Evolutionary conservation across 2,888 invertebrate species (phyloP), one percentile per base, ranked within the genome.

Genomic region (Polymixis flavicincta): DNA sequence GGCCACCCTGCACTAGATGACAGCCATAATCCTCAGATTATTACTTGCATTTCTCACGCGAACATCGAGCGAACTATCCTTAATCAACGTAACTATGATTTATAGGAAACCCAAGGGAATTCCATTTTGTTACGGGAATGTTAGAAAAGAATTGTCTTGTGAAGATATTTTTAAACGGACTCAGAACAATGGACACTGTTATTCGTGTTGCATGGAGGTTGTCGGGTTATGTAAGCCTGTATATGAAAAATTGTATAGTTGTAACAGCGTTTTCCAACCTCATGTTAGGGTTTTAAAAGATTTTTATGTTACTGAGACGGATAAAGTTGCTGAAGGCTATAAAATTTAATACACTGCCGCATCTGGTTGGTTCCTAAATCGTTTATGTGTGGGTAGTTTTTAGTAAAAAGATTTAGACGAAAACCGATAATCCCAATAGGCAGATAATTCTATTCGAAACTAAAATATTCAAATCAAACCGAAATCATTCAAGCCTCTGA

Each of bases 21-120:
- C 87, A 85, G 80, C 59, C 71, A 71, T 78, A 85, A 85, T 87
- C 85, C 68, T n/a, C 37, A 66, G 84, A 87, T 87, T 87, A 86
- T 86, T 85, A 83, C 85, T 78, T 68, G 81, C 82, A 87, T 87
- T 86, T 83, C 84, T 87, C 85, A 80, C 78, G 63, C 67, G 63
- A 75, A 80, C 80, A 68, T 81, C 71, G 71, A 80, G 75, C 77
- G 70, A 81, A 81, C 82, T 74, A 77, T 64, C 71, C 73, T 83
- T 75, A 74, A 76, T 84, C 79, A 84, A 71, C 64, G 61, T 45
- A 64, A 9, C 66, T 64, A 55, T 74, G 72, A 83, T 75, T 71
- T 65, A 71, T 85, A 64, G 13, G 11, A 80, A 60, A 74, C 67
- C 32, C 42, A 57, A 52, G 54, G 17, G 68, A 65, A 74, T 80